Conservation (phyloP, 2,888 invertebrate species). For the Nyleta sp. region DNA sequence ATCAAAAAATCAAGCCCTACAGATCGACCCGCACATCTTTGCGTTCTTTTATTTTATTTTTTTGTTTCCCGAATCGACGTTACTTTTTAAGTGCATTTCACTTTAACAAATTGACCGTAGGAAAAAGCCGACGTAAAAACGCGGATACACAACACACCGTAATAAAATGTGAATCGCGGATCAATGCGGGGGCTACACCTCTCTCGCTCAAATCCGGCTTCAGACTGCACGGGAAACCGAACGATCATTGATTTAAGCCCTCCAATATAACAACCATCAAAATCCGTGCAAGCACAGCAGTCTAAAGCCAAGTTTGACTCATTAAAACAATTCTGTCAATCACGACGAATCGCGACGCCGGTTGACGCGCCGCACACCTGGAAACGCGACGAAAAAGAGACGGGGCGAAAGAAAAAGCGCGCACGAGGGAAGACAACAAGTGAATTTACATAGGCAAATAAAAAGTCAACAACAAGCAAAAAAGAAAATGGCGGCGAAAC, state of each 20-base stretch:
- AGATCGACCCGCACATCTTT: slow-evolving; percentile 5
- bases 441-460: slow-evolving; percentile 1
- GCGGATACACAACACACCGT: slow-evolving; percentile 51
- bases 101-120: slow-evolving; percentile 39
- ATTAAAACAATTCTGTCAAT: slow-evolving; percentile 64
- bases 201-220: slow-evolving; percentile 50
- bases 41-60: no score
- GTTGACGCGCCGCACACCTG: slow-evolving; percentile 32
- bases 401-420: neutral
- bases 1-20: neutral
- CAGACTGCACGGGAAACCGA: slow-evolving; percentile 48
- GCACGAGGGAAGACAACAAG: neutral
- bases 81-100: slow-evolving; percentile 36
- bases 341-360: slow-evolving; percentile 44
- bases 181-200: slow-evolving; percentile 48
- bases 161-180: slow-evolving; percentile 46
- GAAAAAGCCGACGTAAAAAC: slow-evolving; percentile 34
- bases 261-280: slow-evolving; percentile 60
- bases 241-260: slow-evolving; percentile 59
- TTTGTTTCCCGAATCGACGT: slow-evolving; percentile 1
- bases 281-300: slow-evolving; percentile 60
- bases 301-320: slow-evolving; percentile 59
- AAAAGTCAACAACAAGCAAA: slow-evolving; percentile 8
- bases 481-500: slow-evolving; percentile 30
- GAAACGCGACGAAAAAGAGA: slow-evolving; percentile 11